Evolutionary conservation across 2,113 vertebrate genomes (phyloP).

Genomic region (Pseudorasbora parva): DNA sequence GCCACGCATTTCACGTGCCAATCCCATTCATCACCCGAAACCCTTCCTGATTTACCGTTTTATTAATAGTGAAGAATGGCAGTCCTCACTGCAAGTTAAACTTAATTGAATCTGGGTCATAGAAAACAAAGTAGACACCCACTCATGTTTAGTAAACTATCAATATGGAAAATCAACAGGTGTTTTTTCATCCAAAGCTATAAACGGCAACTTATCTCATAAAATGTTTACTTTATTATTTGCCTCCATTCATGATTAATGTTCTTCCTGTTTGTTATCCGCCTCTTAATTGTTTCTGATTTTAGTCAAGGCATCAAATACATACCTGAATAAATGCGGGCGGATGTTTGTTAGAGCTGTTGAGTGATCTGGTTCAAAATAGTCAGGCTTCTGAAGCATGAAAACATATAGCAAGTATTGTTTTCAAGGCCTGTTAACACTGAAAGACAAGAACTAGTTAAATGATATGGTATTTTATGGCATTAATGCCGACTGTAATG

Average conservation of each 20-base stretch:
- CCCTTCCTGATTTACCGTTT: slow-evolving; percentile 69
- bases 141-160: slow-evolving; percentile 44
- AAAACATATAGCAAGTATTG: background rate
- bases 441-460: background rate
- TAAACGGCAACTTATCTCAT: slow-evolving; percentile 60
- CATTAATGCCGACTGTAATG: background rate
- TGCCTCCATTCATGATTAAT: slow-evolving; percentile 66
- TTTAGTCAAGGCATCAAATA: slow-evolving; percentile 62
- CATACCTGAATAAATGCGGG: slow-evolving; percentile 47
- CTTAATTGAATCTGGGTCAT: background rate
- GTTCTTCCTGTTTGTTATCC: slow-evolving; percentile 76
- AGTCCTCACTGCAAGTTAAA: background rate
- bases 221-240: slow-evolving; percentile 64
- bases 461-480: background rate
- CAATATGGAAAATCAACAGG: slow-evolving; percentile 65
- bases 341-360: slow-evolving; percentile 75
- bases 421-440: background rate
- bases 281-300: slow-evolving; percentile 63
- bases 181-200: slow-evolving; percentile 61
- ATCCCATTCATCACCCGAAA: slow-evolving; percentile 20
- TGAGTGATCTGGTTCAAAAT: slow-evolving; percentile 58
- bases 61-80: slow-evolving; percentile 60
- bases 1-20: slow-evolving; percentile 53
- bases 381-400: background rate
- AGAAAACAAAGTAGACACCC: slow-evolving; percentile 44